Evolutionary conservation across 2,797 vertebrate species (phyloP), one percentile per base, ranked within the genome.

Genomic region (Lycodopsis pacificus): DNA sequence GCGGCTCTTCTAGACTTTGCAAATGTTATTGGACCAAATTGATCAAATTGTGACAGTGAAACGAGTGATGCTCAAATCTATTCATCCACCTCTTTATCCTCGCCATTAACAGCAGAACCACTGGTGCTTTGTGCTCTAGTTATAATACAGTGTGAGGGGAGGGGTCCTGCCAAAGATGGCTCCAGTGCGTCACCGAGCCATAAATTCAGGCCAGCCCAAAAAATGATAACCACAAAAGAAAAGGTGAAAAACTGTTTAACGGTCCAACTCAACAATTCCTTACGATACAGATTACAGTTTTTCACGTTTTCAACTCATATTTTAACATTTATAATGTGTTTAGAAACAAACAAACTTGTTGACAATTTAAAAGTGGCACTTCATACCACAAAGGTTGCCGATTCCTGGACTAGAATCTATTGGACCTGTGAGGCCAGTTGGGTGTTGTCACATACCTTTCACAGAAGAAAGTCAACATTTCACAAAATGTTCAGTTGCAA

Each of bases 371-470:
- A 53, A 25, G 22, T 25, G 11, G 2, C 53, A 14, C 53, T 53
- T 25, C 53, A 54, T 27, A 27, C 13, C 53, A 27, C 15, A 30
- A 15, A 15, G 25, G 25, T 56, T 13, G 25, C 14, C 13, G 54
- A 27, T 12, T 5, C 12, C 5, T 27, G 53, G 13, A 25, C 5
- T 8, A n/a, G 13, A 63, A 58, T 53, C 12, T 19, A 10, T 11
- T 80, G 30, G 32, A 53, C 12, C 53, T 30, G 13, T 44, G 63
- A 34, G 34, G 15, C 34, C 1, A 17, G 27, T 32, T 49, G n/a
- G n/a, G 20, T 71, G 57, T 73, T 42, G 59, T 73, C 46, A 25
- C 25, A 49, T 12, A 74, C 14, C 44, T 71, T 72, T 62, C 64
- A 54, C n/a, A 57, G 19, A 40, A 44, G 51, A 69, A 54, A 59